A percentile compares a stretch with the other conserved stretches of the same genome.
These are phyloP conservation scores for Agapornis roseicollis DNA, from an alignment of 2,113 vertebrate genomes.

Conservation along the genomic window DNA sequence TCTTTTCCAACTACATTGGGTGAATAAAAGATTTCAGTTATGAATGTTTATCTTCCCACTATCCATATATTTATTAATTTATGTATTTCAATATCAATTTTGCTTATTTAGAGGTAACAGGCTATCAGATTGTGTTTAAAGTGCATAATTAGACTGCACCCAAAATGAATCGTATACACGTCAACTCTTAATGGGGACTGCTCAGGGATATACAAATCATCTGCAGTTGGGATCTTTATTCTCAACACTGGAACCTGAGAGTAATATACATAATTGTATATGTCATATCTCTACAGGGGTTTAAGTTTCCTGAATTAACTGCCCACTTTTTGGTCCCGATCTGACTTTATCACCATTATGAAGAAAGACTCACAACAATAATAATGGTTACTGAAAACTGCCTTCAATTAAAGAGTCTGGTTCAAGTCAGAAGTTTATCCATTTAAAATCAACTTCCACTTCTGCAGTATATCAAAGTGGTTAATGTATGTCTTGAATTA, in stretches of 20 bases:
- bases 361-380: background rate
- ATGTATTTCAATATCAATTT: background rate
- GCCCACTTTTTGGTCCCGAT: background rate
- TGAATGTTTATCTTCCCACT: background rate
- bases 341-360: background rate
- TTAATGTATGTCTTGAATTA: background rate
- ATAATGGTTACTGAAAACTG: background rate
- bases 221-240: background rate
- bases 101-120: background rate
- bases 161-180: background rate
- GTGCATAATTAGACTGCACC: background rate
- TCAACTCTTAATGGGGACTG: background rate
- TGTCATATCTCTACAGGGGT: background rate
- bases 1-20: background rate
- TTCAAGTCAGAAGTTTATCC: background rate
- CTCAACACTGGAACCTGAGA: background rate
- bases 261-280: background rate
- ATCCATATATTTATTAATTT: background rate
- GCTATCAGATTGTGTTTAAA: background rate
- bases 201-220: background rate
- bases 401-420: background rate
- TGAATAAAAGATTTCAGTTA: background rate
- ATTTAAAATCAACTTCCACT: background rate
- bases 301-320: background rate
- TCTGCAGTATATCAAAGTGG: background rate